These are phyloP conservation scores for Colletes latitarsis DNA, from an alignment of 1,140 invertebrate genomes.

Conservation along the genomic window DNA sequence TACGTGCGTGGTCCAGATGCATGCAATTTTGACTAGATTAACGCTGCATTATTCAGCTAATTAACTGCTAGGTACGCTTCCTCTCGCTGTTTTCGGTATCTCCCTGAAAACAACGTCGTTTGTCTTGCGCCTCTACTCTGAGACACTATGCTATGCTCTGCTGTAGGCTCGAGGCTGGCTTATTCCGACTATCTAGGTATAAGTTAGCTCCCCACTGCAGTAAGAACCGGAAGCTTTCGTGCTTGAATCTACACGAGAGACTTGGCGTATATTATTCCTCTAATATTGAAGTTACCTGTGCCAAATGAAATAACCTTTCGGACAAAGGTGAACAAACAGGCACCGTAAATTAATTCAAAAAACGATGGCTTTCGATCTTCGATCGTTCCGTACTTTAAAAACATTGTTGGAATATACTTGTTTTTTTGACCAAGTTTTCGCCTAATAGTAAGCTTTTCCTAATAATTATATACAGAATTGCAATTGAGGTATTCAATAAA, in stretches of 20 bases:
- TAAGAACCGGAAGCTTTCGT: slow-evolving; percentile 28
- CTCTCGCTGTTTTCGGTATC: slow-evolving; percentile 65
- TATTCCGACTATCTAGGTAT: slow-evolving; percentile 10
- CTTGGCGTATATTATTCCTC: not conserved
- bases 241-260: not conserved
- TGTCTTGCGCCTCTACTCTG: slow-evolving; percentile 61
- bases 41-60: slow-evolving; percentile 79
- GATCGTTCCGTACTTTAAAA: not conserved
- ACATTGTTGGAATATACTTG: not conserved
- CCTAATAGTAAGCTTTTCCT: too few relatives aligned
- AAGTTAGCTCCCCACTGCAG: not conserved
- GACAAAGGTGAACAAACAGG: not conserved
- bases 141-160: slow-evolving; percentile 21
- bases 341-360: not conserved
- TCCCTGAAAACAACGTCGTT: slow-evolving; percentile 67
- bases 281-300: not conserved
- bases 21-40: slow-evolving; percentile 80
- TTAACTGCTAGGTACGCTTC: slow-evolving; percentile 71
- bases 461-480: too few relatives aligned
- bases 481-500: too few relatives aligned
- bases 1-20: slow-evolving; percentile 69
- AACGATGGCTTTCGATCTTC: not conserved
- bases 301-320: not conserved
- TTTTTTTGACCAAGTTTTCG: too few relatives aligned
- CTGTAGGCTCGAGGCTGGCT: slow-evolving; percentile 42